Evolutionary conservation across 2,888 invertebrate species (phyloP), one percentile per base, ranked within the genome.

Genomic region (Hedychridium roseum): DNA sequence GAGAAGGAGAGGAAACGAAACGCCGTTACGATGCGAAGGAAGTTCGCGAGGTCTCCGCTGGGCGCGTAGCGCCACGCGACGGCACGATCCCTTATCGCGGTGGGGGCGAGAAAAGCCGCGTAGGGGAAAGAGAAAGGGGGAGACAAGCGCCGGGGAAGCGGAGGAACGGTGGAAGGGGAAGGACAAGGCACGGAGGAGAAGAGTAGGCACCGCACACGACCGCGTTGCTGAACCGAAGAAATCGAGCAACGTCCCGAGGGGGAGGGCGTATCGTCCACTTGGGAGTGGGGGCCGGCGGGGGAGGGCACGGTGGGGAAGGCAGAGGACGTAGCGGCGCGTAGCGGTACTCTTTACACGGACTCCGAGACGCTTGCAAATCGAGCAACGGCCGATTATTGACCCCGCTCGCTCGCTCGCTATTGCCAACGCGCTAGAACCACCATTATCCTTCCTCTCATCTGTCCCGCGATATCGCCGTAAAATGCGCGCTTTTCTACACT

Each of bases 1-100:
- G 28, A 16, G 23, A n/a, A n/a, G 39, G n/a, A 37, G 20, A 23
- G 23, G 32, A 36, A 38, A 41, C 15, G 28, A 37, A 38, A 6
- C 36, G 21, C 23, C 43, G 59, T 54, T 53, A 54, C 54, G 47
- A 57, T 44, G 48, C 48, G 51, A 44, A n/a, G n/a, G 41, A 60
- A 62, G 74, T 79, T 77, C 74, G 70, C 77, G 78, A 76, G 78
- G 77, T 77, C 76, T 77, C 79, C 79, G 74, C 64, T 28, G 43
- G 58, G 52, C 53, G 57, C 64, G 70, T 63, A 73, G 77, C 78
- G 78, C 74, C 76, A 76, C 73, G 64, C 66, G 68, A 66, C 73
- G 66, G 71, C 57, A 66, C 64, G 55, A 43, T 38, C 28, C 27
- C 14, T 12, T 12, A 12, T 36, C 51, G 50, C 46, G 18, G 6